These are phyloP conservation scores for Coleophora flavipennella DNA, from an alignment of 2,888 invertebrate species.

Conservation along the genomic window DNA sequence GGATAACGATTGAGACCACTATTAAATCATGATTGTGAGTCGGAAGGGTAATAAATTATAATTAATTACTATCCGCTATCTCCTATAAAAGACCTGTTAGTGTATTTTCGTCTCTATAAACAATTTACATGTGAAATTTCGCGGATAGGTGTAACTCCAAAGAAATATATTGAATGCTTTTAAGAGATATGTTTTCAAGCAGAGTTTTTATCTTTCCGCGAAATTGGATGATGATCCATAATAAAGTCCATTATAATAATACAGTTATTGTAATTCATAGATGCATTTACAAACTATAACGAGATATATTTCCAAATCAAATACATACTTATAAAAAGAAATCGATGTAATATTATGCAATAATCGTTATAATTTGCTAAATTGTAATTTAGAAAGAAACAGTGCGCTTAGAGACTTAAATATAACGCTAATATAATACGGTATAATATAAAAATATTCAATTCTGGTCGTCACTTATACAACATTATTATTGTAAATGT, in stretches of 20 bases:
- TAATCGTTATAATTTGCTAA: conserved; percentile 36
- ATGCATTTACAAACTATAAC: conserved; percentile 37
- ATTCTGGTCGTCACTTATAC: conserved; percentile 45
- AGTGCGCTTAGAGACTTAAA: conserved; percentile 62
- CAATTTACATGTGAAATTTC: conserved; percentile 25
- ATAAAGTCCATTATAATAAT: conserved; percentile 11
- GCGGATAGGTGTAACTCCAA: neutral
- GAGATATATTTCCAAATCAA: too few species aligned
- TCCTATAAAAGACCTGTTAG: conserved; percentile 36
- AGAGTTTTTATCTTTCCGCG: neutral
- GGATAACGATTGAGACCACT: conserved; percentile 60
- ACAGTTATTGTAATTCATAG: conserved; percentile 42
- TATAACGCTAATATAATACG: conserved; percentile 30
- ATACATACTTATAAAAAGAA: conserved; percentile 13
- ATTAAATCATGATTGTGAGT: conserved; percentile 65
- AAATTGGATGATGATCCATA: conserved; percentile 35
- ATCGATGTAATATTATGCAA: conserved; percentile 46
- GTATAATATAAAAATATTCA: conserved; percentile 33
- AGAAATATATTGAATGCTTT: neutral
- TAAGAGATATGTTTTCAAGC: too few species aligned
- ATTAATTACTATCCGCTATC: conserved; percentile 46
- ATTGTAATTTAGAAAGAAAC: conserved; percentile 37
- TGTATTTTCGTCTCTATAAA: conserved; percentile 55
- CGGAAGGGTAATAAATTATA: conserved; percentile 56
- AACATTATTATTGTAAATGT: conserved; percentile 62